These are phyloP conservation scores for Cyprinodon diabolis DNA, from an alignment of 2,797 vertebrate species.

Conservation along the genomic window DNA sequence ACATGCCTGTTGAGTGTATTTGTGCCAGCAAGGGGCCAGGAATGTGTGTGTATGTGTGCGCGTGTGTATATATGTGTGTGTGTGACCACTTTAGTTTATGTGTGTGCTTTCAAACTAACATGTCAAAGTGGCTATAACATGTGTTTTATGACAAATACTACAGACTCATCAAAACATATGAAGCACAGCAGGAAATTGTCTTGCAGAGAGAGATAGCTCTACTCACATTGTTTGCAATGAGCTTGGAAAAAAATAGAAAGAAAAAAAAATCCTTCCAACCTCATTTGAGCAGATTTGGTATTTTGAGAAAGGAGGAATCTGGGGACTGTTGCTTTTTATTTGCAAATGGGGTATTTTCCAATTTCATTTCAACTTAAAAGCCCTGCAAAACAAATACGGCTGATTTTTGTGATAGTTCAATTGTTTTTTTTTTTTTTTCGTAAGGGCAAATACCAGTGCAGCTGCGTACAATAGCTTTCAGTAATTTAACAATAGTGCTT, in stretches of 20 bases:
- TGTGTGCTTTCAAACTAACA: constrained; percentile 36
- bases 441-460: constrained; percentile 47
- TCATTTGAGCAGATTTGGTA: constrained; percentile 51
- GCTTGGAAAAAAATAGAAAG: constrained; percentile 13
- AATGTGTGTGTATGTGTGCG: constrained; percentile 26
- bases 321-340: constrained; percentile 59
- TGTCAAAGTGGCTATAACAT: constrained; percentile 41
- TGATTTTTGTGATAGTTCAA: constrained; percentile 59
- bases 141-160: constrained; percentile 30
- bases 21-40: constrained; percentile 58
- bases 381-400: constrained; percentile 53
- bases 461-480: constrained; percentile 67
- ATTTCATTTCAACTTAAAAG: constrained; percentile 53
- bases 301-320: constrained; percentile 63
- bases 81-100: constrained; percentile 30
- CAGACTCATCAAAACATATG: constrained; percentile 38
- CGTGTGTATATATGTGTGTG: not conserved
- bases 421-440: constrained; percentile 66
- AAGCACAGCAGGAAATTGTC: not conserved
- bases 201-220: constrained; percentile 22
- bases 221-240: constrained; percentile 45
- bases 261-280: constrained; percentile 47
- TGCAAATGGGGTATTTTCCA: constrained; percentile 63
- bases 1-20: constrained; percentile 77
- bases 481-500: constrained; percentile 77